Conservation (phyloP, 1,140 invertebrate genomes). For the Tribolium castaneum region DNA sequence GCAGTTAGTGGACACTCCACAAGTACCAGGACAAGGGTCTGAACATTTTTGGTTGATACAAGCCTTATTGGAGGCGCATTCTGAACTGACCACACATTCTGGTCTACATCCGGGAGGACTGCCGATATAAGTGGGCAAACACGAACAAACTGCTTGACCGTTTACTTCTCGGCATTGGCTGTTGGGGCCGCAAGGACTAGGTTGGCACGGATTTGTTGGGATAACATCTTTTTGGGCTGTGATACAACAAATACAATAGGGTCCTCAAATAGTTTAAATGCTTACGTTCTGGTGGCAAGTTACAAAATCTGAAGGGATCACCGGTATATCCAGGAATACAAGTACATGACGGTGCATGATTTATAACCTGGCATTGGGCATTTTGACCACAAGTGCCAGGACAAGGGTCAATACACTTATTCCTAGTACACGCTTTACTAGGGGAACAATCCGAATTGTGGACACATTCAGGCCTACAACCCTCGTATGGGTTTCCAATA, state of each 20-base stretch:
- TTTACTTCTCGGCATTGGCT: constrained; percentile 71
- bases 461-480: constrained; percentile 84
- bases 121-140: constrained; percentile 71
- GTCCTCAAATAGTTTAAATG: neutral
- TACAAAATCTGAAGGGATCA: constrained; percentile 75
- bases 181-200: constrained; percentile 74
- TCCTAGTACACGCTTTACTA: constrained; percentile 82
- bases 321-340: constrained; percentile 79
- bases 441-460: constrained; percentile 84
- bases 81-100: constrained; percentile 72
- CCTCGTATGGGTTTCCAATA: constrained; percentile 79
- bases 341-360: constrained; percentile 84
- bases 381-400: constrained; percentile 82
- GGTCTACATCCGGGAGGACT: constrained; percentile 71
- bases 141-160: constrained; percentile 72
- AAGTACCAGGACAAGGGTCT: constrained; percentile 73
- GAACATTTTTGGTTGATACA: constrained; percentile 73
- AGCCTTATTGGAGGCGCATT: constrained; percentile 71
- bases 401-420: constrained; percentile 87
- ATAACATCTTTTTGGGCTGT: neutral
- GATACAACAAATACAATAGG: neutral
- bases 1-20: constrained; percentile 72
- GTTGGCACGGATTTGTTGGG: constrained; percentile 68
- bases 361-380: constrained; percentile 83
- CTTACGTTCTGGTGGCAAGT: constrained; percentile 64